phyloP scores from a whole-genome alignment of 1,140 invertebrate species.

The Lordiphosa stackelbergi region DNA sequence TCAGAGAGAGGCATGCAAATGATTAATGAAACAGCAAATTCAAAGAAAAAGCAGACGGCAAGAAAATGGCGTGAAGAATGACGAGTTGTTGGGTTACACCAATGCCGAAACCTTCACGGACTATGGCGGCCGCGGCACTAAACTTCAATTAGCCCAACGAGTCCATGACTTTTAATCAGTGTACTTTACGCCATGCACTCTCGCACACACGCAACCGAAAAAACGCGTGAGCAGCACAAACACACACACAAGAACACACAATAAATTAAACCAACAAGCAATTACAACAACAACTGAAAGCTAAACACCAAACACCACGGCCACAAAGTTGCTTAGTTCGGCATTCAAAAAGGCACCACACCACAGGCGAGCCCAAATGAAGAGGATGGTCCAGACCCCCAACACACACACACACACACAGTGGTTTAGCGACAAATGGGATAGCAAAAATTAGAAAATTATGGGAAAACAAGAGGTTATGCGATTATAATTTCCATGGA shows the following conservation, averaged over 20 bases:
- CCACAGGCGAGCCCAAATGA: neutral
- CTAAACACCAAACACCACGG: slow-evolving; percentile 16
- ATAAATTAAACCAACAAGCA: slow-evolving; percentile 71
- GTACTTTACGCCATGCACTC: slow-evolving; percentile 50
- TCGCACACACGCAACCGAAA: neutral
- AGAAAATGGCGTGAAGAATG: no score
- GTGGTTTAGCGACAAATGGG: no score
- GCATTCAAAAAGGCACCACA: slow-evolving; percentile 8
- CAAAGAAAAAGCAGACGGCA: neutral
- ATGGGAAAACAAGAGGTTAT: no score
- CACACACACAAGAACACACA: slow-evolving; percentile 39
- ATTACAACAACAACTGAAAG: slow-evolving; percentile 38
- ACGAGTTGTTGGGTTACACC: slow-evolving; percentile 5
- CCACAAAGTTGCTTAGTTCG: slow-evolving; percentile 11
- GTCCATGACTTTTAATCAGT: slow-evolving; percentile 74
- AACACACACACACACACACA: neutral
- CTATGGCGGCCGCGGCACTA: slow-evolving; percentile 51
- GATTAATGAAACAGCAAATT: slow-evolving; percentile 42
- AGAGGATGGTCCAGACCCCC: neutral
- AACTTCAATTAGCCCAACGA: slow-evolving; percentile 67
- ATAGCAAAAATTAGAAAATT: no score
- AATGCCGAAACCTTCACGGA: slow-evolving; percentile 30
- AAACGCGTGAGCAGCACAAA: slow-evolving; percentile 2
- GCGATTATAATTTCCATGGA: no score
- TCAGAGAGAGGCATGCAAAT: slow-evolving; percentile 34